Conservation (phyloP, 2,113 vertebrate species). For the Mesoclemmys tuberculata region DNA sequence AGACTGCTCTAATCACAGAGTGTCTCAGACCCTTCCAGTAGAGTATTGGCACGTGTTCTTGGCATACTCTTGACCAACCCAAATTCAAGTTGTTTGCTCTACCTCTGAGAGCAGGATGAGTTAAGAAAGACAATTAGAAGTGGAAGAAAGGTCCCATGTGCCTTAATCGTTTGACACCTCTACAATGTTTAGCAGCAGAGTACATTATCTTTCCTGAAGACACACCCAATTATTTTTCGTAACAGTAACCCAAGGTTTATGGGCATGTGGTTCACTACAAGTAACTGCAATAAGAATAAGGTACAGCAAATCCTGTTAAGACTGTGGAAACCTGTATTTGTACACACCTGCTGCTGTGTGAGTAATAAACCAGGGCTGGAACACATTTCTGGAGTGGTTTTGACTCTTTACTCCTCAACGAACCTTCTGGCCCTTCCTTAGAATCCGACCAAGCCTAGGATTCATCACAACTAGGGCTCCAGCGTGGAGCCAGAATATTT, state of each 20-base stretch:
- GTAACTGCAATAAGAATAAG: conserved; percentile 23
- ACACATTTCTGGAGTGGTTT: conserved; percentile 77
- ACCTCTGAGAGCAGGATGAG: neutral
- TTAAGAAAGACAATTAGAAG: neutral
- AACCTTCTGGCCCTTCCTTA: conserved; percentile 80
- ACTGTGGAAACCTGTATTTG: conserved; percentile 66
- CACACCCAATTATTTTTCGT: neutral
- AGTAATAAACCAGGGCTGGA: conserved; percentile 73
- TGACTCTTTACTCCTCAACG: conserved; percentile 79
- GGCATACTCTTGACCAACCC: neutral
- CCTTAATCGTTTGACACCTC: neutral
- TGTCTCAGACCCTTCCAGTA: neutral
- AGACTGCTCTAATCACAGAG: neutral
- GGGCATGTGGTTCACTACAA: neutral
- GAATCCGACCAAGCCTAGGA: conserved; percentile 76
- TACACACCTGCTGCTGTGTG: conserved; percentile 82
- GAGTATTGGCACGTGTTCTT: neutral
- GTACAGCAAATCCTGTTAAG: conserved; percentile 62
- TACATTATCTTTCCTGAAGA: neutral
- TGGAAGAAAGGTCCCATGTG: neutral
- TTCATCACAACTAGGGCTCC: conserved; percentile 73
- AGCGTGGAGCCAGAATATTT: conserved; percentile 70
- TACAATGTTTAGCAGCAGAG: neutral
- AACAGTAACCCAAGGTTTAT: neutral
- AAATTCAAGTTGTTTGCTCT: neutral